A percentile compares a stretch with the other conserved stretches of the same genome.
phyloP scores from a whole-genome alignment of 2,797 vertebrate genomes.

The Hyperoplus lanceolatus region DNA sequence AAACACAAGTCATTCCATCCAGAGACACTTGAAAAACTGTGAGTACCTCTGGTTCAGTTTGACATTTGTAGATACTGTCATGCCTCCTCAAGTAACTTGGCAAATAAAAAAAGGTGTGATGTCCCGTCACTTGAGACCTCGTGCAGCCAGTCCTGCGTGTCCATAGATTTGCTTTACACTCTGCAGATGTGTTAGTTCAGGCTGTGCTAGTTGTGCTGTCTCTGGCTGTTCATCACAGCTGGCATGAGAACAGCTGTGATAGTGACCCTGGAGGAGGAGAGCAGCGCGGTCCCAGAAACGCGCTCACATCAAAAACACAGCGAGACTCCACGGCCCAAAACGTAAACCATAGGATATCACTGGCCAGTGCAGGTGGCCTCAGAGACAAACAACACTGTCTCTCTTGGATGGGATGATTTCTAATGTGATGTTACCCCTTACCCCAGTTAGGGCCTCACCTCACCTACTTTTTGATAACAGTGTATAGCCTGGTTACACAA shows the following conservation, averaged over 20 bases:
- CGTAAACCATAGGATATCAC: constrained; percentile 71
- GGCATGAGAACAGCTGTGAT: constrained; percentile 71
- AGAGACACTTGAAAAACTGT: not conserved
- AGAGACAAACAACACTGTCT: constrained; percentile 64
- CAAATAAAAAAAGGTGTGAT: not conserved
- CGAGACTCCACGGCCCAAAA: constrained; percentile 63
- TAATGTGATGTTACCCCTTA: constrained; percentile 46
- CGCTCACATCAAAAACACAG: constrained; percentile 68
- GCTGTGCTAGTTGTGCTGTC: constrained; percentile 43
- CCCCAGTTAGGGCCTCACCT: constrained; percentile 39
- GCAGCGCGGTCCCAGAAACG: constrained; percentile 52
- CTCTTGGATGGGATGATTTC: constrained; percentile 31
- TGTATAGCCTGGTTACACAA: not conserved
- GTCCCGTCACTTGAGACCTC: constrained; percentile 7
- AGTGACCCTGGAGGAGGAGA: constrained; percentile 66
- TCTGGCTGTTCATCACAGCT: constrained; percentile 63
- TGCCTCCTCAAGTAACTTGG: not conserved
- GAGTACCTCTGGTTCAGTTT: not conserved
- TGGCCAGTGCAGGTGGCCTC: constrained; percentile 65
- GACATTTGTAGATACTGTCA: constrained; percentile 7
- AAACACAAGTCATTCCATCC: not conserved
- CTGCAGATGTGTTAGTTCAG: constrained; percentile 13
- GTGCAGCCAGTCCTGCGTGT: not conserved
- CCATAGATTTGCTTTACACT: constrained; percentile 17
- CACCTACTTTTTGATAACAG: constrained; percentile 16